phyloP scores from a whole-genome alignment of 2,113 vertebrate genomes.

The Fregata magnificens region DNA sequence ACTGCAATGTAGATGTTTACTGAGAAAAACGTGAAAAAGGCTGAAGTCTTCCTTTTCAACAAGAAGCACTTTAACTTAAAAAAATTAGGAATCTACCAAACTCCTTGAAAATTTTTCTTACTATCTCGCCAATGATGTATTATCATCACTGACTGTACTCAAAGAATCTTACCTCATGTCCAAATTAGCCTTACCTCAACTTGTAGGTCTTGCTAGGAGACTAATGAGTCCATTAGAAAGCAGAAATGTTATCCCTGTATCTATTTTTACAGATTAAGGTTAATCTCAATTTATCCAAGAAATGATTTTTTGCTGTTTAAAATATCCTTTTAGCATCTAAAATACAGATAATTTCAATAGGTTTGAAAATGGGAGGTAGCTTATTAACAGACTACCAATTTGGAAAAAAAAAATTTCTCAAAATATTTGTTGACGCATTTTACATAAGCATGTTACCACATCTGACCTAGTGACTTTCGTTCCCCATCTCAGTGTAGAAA shows the following conservation, averaged over 20 bases:
- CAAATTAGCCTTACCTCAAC: background rate
- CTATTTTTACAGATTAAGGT: background rate
- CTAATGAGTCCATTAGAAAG: background rate
- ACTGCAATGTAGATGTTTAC: background rate
- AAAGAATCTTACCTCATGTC: background rate
- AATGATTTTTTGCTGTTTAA: background rate
- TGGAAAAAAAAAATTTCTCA: background rate
- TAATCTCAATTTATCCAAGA: background rate
- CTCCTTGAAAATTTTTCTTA: background rate
- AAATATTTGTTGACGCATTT: background rate
- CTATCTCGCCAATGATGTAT: background rate
- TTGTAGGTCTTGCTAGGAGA: background rate
- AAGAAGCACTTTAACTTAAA: background rate
- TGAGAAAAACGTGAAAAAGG: background rate
- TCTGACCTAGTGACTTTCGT: background rate
- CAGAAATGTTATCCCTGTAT: background rate
- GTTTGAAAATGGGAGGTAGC: background rate
- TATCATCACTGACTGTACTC: background rate
- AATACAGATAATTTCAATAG: background rate
- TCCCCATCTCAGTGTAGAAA: background rate
- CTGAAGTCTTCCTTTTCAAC: background rate
- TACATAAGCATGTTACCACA: background rate
- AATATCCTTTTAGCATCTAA: background rate
- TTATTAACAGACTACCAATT: background rate
- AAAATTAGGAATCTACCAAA: background rate